Base-by-base conservation (phyloP, 2,888 invertebrate genomes). In the Gari tellinella region DNA sequence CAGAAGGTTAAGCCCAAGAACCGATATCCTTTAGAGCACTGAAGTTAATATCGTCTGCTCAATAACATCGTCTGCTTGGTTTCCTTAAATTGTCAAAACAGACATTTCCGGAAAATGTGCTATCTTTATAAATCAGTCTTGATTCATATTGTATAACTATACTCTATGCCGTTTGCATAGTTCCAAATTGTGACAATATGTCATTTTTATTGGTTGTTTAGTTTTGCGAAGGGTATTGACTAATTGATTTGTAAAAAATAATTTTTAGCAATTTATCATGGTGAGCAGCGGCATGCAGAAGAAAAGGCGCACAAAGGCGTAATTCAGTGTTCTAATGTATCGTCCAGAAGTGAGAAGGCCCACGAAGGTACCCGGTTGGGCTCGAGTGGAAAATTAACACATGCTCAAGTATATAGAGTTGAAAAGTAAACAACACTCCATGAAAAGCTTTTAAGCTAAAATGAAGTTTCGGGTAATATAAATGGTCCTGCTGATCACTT, bases 331-430 rank as follows among this genome's bases (percentile, higher is more conserved):
- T 62, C 51, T 31, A 31, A 48, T 52, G 31, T 25, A 41, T 37
- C 45, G 49, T 51, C 56, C 55, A 19, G 12, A 15, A 17, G 0
- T 63, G 69, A 69, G 53, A 63, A 52, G 58, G 25, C 46, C 26
- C 43, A 14, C n/a, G 7, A 14, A 43, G n/a, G n/a, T 43, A 17
- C 19, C 19, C 4, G 19, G n/a, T 8, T 51, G 5, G 26, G 15
- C 49, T 56, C 49, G 57, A 68, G 68, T 51, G 68, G 62, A 51
- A 62, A 62, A 68, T 62, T 62, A 68, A 62, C 55, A 67, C 58
- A 58, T 58, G 58, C 52, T 60, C 19, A 52, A 53, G 58, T 66
- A 60, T 58, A 66, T 66, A 57, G 58, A 66, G 43, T 66, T 52
- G 45, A 58, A 66, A 58, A n/a, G 58, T 52, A 58, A 60, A 66